Evolutionary conservation across 2,113 vertebrate genomes (phyloP), one percentile per base, ranked within the genome.

Genomic region (Patagioenas fasciata): DNA sequence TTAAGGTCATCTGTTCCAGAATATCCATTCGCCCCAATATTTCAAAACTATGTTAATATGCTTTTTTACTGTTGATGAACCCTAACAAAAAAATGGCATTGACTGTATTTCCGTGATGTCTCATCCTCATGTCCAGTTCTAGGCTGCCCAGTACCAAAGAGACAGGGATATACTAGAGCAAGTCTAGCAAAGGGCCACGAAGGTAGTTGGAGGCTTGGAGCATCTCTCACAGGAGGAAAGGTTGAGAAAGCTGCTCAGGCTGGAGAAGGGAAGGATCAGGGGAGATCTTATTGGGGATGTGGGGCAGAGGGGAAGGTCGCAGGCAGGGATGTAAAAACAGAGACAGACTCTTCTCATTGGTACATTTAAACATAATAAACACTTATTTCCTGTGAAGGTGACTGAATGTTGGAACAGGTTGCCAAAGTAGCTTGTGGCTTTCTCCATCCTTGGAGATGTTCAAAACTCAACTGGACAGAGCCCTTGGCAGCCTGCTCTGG

Each of bases 81-180:
- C n/a, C 29, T 6, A 47, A 56, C 8, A 80, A 58, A 48, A 40
- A 3, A 8, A 9, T 15, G 5, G 11, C 48, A 20, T 1, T 4
- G 17, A 42, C 18, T 9, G 15, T 42, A 11, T 48, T 79, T 26
- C 54, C 40, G 32, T 23, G 38, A 11, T 13, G 5, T 15, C 48
- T 72, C 42, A 38, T 11, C 16, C 11, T 9, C 18, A 7, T 1
- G 5, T 10, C 50, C 44, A 16, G 13, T 13, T 62, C 44, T 25
- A 40, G 29, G 25, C 14, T 83, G 23, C 13, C 18, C 60, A 54
- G 24, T 9, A 25, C 20, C 23, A 82, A 32, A 23, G 5, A 47
- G 14, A 14, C 34, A 26, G 16, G 28, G 4, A 51, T 23, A 21
- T 0, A 1, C 15, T 3, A 34, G 48, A 29, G 25, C 0, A 0